Conservation (phyloP, 2,888 invertebrate genomes). For the Orthonevra nobilis region DNA sequence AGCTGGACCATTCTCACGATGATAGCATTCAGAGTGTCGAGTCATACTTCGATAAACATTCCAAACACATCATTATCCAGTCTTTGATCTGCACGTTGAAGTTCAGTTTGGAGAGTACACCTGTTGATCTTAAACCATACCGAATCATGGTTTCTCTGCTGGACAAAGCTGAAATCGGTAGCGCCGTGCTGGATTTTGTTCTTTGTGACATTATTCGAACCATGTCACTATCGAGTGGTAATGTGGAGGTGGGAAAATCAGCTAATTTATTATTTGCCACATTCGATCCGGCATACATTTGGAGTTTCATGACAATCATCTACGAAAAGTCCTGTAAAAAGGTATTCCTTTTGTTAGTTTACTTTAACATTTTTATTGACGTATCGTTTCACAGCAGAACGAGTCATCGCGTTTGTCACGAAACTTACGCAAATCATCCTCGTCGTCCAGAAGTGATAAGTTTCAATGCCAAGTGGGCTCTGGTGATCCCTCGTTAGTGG, state of each 20-base stretch:
- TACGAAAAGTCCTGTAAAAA: conserved; percentile 83
- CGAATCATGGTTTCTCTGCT: conserved; percentile 90
- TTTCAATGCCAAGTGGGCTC: conserved; percentile 82
- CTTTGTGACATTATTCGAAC: conserved; percentile 89
- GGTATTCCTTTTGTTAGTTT: conserved; percentile 57
- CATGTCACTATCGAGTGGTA: conserved; percentile 82
- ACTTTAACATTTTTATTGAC: background rate
- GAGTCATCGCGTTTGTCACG: conserved; percentile 44
- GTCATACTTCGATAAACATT: conserved; percentile 85
- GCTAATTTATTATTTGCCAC: conserved; percentile 91
- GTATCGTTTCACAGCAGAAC: conserved; percentile 53
- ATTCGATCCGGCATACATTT: conserved; percentile 91
- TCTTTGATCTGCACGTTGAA: conserved; percentile 84
- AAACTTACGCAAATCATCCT: conserved; percentile 72
- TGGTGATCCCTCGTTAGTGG: conserved; percentile 84
- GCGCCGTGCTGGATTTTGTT: conserved; percentile 87
- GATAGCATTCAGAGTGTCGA: conserved; percentile 64
- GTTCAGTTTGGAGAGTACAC: conserved; percentile 82
- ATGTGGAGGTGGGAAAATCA: conserved; percentile 88
- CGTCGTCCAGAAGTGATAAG: conserved; percentile 73
- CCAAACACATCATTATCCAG: conserved; percentile 85
- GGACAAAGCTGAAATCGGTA: conserved; percentile 93
- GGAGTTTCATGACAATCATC: conserved; percentile 88
- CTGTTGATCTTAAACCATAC: conserved; percentile 86
- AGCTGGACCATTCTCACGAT: conserved; percentile 71